Evolutionary conservation across 2,888 invertebrate genomes (phyloP), one percentile per base, ranked within the genome.

Genomic region (Abrostola tripartita): DNA sequence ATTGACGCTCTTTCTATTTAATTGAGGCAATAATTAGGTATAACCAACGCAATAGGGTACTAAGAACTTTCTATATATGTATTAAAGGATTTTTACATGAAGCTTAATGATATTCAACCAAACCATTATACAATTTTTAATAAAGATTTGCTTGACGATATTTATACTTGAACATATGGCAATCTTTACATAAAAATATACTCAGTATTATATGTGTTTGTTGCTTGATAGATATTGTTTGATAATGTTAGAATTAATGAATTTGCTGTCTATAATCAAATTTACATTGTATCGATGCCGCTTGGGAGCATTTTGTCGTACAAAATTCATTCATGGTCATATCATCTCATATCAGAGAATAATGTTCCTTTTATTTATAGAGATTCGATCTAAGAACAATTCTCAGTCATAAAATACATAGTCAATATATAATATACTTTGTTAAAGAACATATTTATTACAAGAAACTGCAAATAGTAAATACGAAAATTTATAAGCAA

Each of bases 241-340:
- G 67, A 38, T 77, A 61, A 68, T 68, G 59, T 73, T 76, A 79
- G 66, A 50, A 40, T 60, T 56, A 69, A 61, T 75, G 64, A 69
- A 68, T 68, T 75, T 68, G 68, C 70, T 74, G 69, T 80, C 67
- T 79, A 60, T 68, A 62, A 63, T 73, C 61, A 73, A 56, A 56
- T 56, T 47, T 69, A 56, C 68, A 62, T 36, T 56, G 59, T 63
- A 61, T 72, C 71, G 72, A 81, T 54, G 72, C 74, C 69, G 76
- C 81, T 81, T 84, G 71, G 78, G 75, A 85, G 81, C 83, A 82
- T 80, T 70, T 71, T 81, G 81, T 72, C 84, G 93, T 92, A 90
- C 93, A 93, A 92, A 90, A 80, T 72, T 86, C 89, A 91, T 91
- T 91, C 92, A 94, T 90, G 80, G 81, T 90, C 95, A 90, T 94